Percentiles rank a stretch among this genome's conserved stretches.
These are phyloP conservation scores for Poecilia gillii DNA, from an alignment of 2,797 vertebrate species.

Conservation along the genomic window DNA sequence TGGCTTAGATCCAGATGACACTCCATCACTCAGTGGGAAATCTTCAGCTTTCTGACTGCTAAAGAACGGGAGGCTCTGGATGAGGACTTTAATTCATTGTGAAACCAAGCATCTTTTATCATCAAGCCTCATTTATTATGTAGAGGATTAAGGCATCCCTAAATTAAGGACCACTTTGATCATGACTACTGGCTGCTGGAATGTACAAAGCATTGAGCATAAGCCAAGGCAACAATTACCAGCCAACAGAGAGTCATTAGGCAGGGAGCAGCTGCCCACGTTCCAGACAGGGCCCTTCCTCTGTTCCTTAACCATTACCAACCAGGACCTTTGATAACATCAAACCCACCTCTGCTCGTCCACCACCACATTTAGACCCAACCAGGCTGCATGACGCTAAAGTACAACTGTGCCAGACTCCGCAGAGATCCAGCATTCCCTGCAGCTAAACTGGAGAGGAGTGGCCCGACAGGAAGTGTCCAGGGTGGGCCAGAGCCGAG, in stretches of 20 bases:
- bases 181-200: conserved; percentile 66
- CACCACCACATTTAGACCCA: conserved; percentile 54
- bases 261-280: conserved; percentile 42
- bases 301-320: conserved; percentile 23
- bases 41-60: conserved; percentile 34
- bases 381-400: conserved; percentile 30
- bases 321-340: conserved; percentile 70
- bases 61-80: conserved; percentile 42
- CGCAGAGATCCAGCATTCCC: conserved; percentile 44
- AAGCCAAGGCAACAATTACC: conserved; percentile 77
- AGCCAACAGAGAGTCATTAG: conserved; percentile 68
- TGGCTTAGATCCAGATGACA: conserved; percentile 34
- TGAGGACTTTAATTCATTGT: conserved; percentile 54
- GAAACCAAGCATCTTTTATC: conserved; percentile 62
- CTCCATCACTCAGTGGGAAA: conserved; percentile 36
- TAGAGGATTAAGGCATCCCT: conserved; percentile 67
- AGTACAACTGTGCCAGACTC: conserved; percentile 37
- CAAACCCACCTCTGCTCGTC: conserved; percentile 50
- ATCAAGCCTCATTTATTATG: conserved; percentile 65
- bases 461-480: conserved; percentile 72
- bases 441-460: conserved; percentile 57
- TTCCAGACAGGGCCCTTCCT: conserved; percentile 46
- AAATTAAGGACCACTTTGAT: conserved; percentile 76
- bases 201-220: conserved; percentile 57
- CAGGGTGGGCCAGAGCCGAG: conserved; percentile 65